A percentile compares a stretch with the other conserved stretches of the same genome.
These are phyloP conservation scores for Pan troglodytes DNA, from an alignment of 2,113 vertebrate species.

Conservation along the genomic window NHGRI_mPanTro3-v2.1_pri NC_072407.2:73305501-73306000, in stretches of 20 bases:
- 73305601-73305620: background rate
- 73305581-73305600: background rate
- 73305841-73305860: rapidly evolving
- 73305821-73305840: too few relatives aligned
- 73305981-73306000: background rate
- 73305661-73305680: background rate
- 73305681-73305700: rapidly evolving
- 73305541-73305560: background rate
- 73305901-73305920: background rate
- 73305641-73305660: background rate
- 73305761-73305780: background rate
- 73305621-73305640: background rate
- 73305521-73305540: too few relatives aligned
- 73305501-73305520: background rate
- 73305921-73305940: background rate
- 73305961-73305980: too few relatives aligned
- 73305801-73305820: background rate
- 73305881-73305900: background rate
- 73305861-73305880: background rate
- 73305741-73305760: background rate
- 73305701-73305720: background rate
- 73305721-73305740: background rate
- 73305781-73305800: background rate
- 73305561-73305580: background rate
- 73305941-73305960: too few relatives aligned